A percentile compares a stretch with the other conserved stretches of the same genome.
Conservation (phyloP, 2,797 vertebrate species). For the Arnoldichthys spilopterus region DNA sequence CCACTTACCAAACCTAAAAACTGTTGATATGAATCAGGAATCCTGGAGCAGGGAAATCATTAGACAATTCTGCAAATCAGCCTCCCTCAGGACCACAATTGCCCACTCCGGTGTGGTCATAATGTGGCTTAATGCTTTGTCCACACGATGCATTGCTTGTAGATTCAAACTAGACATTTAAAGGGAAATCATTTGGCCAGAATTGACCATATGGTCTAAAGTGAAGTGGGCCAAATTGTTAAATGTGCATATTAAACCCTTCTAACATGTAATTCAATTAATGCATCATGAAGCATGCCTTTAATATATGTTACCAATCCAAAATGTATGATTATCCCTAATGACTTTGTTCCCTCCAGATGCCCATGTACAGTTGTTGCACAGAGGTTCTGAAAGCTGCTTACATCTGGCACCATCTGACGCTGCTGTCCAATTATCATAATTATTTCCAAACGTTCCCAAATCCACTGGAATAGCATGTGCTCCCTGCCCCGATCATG, state of each 20-base stretch:
- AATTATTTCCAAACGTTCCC: conserved; percentile 68
- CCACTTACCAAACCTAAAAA: background rate
- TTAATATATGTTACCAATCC: conserved; percentile 28
- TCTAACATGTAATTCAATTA: conserved; percentile 40
- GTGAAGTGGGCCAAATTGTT: conserved; percentile 26
- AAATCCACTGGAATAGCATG: conserved; percentile 60
- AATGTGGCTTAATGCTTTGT: background rate
- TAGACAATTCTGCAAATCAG: background rate
- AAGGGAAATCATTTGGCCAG: background rate
- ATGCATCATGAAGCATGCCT: conserved; percentile 32
- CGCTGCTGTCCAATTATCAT: conserved; percentile 71
- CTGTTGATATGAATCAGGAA: background rate
- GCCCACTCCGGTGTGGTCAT: background rate
- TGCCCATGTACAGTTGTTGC: conserved; percentile 71
- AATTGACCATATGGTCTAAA: background rate
- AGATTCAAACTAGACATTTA: background rate
- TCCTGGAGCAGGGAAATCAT: background rate
- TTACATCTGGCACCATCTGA: conserved; percentile 72
- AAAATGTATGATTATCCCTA: conserved; percentile 64
- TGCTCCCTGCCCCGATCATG: conserved; percentile 62
- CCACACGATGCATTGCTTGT: background rate
- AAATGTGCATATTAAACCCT: background rate
- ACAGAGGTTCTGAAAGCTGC: conserved; percentile 70
- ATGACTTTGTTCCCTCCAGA: conserved; percentile 73
- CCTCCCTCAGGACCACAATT: background rate